These are phyloP conservation scores for Ellobius talpinus DNA, from an alignment of 2,113 vertebrate species.

Conservation along the genomic window DNA sequence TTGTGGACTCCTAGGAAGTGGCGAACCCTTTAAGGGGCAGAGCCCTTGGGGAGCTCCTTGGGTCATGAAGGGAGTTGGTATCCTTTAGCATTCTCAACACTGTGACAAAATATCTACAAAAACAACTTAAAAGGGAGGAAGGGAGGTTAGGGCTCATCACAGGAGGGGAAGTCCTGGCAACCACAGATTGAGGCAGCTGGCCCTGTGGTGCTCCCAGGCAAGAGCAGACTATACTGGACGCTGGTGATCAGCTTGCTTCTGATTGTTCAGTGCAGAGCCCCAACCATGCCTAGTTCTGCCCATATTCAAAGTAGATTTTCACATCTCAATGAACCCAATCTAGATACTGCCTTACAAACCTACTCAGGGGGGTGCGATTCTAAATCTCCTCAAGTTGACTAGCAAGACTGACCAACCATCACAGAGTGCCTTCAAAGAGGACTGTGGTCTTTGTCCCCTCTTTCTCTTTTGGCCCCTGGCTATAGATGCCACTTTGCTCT, in stretches of 20 bases:
- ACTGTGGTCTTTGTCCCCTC: background rate
- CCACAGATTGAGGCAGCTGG: background rate
- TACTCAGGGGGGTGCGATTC: background rate
- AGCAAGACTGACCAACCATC: background rate
- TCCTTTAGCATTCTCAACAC: background rate
- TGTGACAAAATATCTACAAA: background rate
- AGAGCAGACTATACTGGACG: too few relatives aligned
- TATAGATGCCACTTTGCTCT: background rate
- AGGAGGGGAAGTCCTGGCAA: background rate
- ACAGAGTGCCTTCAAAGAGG: background rate
- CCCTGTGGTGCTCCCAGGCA: background rate
- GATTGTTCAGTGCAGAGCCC: background rate
- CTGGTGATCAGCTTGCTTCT: too few relatives aligned
- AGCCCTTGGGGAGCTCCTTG: background rate
- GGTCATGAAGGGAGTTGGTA: background rate
- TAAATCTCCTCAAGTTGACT: background rate
- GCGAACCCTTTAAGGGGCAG: too few relatives aligned
- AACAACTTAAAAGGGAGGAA: background rate
- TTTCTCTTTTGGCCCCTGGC: background rate
- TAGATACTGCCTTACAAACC: background rate
- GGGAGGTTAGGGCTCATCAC: too few relatives aligned
- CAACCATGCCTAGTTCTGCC: background rate
- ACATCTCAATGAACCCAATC: background rate
- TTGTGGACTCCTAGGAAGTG: background rate
- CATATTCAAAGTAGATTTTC: background rate